These are phyloP conservation scores for Sphyrna mokarran DNA, from an alignment of 2,113 vertebrate genomes.

Conservation along the genomic window DNA sequence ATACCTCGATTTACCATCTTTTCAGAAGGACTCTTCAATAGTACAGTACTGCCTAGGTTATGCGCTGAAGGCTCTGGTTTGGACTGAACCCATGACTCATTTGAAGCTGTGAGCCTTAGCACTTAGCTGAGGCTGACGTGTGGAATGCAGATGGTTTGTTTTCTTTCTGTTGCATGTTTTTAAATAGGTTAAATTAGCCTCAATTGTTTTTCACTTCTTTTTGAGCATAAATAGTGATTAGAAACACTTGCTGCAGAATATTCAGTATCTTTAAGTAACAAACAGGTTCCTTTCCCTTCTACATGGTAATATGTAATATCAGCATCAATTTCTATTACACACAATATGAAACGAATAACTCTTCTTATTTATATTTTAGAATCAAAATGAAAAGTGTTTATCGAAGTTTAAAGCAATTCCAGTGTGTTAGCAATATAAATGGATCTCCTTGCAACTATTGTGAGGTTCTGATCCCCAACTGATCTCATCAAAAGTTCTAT, in stretches of 20 bases:
- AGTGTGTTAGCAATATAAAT: not conserved
- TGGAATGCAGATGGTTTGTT: not conserved
- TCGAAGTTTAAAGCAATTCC: not conserved
- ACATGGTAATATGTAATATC: not conserved
- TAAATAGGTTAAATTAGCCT: not conserved
- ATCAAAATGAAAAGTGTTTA: not conserved
- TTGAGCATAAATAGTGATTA: not conserved
- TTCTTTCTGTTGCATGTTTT: not conserved
- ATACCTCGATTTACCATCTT: too few relatives aligned
- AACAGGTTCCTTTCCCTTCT: not conserved
- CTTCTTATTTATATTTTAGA: not conserved
- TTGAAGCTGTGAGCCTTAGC: not conserved
- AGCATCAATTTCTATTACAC: not conserved
- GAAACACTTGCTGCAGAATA: not conserved
- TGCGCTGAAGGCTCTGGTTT: not conserved
- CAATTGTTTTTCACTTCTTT: not conserved
- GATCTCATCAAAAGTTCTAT: slow-evolving; percentile 6
- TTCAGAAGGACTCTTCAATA: too few relatives aligned
- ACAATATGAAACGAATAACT: not conserved
- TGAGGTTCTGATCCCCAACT: not conserved
- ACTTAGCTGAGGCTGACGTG: not conserved
- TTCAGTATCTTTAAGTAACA: not conserved
- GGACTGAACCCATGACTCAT: not conserved
- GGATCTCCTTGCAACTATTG: not conserved
- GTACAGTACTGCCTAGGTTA: not conserved